Evolutionary conservation across 2,113 vertebrate species (phyloP), one percentile per base, ranked within the genome.

Genomic region (Psittacula cyanocephala): DNA sequence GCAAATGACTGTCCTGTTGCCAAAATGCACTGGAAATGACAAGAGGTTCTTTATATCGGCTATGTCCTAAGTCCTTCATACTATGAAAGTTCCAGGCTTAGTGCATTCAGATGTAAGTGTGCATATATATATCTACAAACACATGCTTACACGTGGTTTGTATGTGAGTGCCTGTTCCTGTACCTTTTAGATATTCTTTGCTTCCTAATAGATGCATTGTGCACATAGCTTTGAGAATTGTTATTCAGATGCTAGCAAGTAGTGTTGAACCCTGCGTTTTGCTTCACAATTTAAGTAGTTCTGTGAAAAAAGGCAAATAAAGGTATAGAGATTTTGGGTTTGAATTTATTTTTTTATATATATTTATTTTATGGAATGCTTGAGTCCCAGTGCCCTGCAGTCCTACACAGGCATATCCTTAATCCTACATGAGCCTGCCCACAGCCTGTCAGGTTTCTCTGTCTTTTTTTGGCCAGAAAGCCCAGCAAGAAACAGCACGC

Each of bases 121-220:
- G 15, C 16, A 37, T n/a, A 14, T 15, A 59, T 35, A 13, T 23
- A 17, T 50, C 9, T 47, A 41, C 5, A 12, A 2, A 7, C 8
- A 41, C 5, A 4, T 31, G 18, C 10, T 81, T 11, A 44, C 9
- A 29, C 0, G 2, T 3, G 0, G 52, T 69, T 78, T 49, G 18
- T 19, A 25, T 41, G 6, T 47, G 12, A 0, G 0, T 19, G 11
- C 28, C 50, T 44, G 3, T 59, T 67, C 35, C 37, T 79, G 17
- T 19, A 60, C 6, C 11, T 79, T 80, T 74, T 80, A 81, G 22
- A 44, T 62, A 37, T 3, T 46, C 3, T 43, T 46, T 47, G 7
- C 46, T 79, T 89, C 46, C 27, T 74, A 50, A 35, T 2, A 81
- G 31, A 41, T 17, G 1, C 13, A 20, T 65, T 47, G 33, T 25